These are phyloP conservation scores for Lucinisca nassula DNA, from an alignment of 2,888 invertebrate species.

Conservation along the genomic window DNA sequence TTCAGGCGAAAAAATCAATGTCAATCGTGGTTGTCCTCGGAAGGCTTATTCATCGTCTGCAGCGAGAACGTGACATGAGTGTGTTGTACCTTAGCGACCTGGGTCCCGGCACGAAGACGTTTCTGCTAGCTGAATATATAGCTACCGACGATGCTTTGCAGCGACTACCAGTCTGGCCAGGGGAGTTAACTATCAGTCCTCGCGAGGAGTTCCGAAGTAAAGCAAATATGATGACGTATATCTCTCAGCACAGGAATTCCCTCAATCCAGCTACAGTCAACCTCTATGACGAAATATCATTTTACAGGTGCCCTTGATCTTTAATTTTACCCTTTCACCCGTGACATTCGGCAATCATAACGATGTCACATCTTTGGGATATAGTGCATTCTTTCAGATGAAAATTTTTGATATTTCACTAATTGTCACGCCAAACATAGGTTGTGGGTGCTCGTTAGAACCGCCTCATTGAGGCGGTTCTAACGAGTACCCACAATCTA, in stretches of 20 bases:
- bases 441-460: too few species aligned
- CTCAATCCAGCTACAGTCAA: conserved; percentile 75
- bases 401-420: too few species aligned
- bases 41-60: conserved; percentile 76
- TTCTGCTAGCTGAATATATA: conserved; percentile 76
- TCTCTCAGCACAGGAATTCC: conserved; percentile 69
- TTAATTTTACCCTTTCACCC: background rate
- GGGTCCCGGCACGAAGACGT: conserved; percentile 78
- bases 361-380: too few species aligned
- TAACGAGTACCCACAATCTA: too few species aligned
- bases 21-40: conserved; percentile 80
- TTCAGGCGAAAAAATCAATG: conserved; percentile 77
- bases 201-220: conserved; percentile 65
- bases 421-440: too few species aligned
- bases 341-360: too few species aligned
- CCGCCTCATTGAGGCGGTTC: too few species aligned
- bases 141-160: conserved; percentile 76
- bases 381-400: too few species aligned
- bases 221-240: conserved; percentile 61
- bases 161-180: conserved; percentile 76
- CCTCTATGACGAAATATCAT: conserved; percentile 79
- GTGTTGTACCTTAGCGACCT: conserved; percentile 77
- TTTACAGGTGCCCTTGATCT: conserved; percentile 70
- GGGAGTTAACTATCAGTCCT: conserved; percentile 60
- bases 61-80: conserved; percentile 78